These are phyloP conservation scores for Paracanthobrama guichenoti DNA, from an alignment of 2,113 vertebrate species.

Conservation along the genomic window DNA sequence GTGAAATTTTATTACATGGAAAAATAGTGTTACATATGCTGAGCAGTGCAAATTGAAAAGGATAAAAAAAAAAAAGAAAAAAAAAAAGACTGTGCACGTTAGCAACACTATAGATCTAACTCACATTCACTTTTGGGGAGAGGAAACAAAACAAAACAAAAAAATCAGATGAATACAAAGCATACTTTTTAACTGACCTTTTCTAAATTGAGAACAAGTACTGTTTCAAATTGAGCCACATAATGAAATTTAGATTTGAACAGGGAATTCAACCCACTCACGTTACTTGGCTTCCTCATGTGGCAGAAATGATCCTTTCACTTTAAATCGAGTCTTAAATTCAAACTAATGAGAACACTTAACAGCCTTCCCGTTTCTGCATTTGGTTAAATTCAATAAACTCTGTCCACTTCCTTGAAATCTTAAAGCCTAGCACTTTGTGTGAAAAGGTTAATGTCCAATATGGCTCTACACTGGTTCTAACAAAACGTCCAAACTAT, in stretches of 20 bases:
- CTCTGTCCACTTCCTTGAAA: slow-evolving; percentile 52
- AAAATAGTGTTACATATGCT: slow-evolving; percentile 30
- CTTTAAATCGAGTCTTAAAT: slow-evolving; percentile 45
- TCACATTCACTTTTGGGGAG: slow-evolving; percentile 53
- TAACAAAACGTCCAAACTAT: slow-evolving; percentile 58
- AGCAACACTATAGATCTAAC: slow-evolving; percentile 60
- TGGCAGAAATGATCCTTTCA: slow-evolving; percentile 54
- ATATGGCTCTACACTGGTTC: slow-evolving; percentile 52
- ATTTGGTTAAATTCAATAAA: slow-evolving; percentile 54
- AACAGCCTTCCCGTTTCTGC: slow-evolving; percentile 44
- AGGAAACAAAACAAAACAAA: slow-evolving; percentile 43
- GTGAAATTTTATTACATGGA: slow-evolving; percentile 64
- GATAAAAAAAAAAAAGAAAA: neutral
- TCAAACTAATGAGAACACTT: slow-evolving; percentile 36
- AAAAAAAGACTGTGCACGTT: slow-evolving; percentile 59
- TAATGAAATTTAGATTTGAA: slow-evolving; percentile 23
- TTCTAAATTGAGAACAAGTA: slow-evolving; percentile 42
- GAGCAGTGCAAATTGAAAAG: slow-evolving; percentile 58
- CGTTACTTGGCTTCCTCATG: slow-evolving; percentile 2
- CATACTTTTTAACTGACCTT: slow-evolving; percentile 29
- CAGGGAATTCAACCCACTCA: neutral
- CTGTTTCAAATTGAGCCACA: slow-evolving; percentile 44
- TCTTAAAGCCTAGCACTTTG: slow-evolving; percentile 61
- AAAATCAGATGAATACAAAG: slow-evolving; percentile 25
- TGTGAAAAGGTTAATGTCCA: slow-evolving; percentile 64